A percentile compares a stretch with the other conserved stretches of the same genome.
Conservation (phyloP, 1,140 invertebrate genomes). For the Trachymyrmex cornetzi region DNA sequence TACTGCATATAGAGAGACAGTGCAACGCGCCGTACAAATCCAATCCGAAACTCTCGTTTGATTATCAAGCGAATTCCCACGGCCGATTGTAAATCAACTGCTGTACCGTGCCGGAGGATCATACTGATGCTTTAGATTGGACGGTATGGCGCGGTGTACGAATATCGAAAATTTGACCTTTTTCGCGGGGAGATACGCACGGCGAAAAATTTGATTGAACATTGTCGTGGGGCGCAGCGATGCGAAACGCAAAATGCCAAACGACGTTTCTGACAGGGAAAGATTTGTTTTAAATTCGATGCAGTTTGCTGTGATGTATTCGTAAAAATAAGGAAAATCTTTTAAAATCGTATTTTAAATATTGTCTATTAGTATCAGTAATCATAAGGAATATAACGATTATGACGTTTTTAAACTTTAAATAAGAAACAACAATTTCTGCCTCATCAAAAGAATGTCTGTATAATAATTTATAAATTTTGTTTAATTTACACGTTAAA, state of each 20-base stretch:
- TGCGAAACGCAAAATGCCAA: not conserved
- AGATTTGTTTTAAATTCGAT: not conserved
- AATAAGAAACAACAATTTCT: not conserved
- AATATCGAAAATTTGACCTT: conserved; percentile 53
- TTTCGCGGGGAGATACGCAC: not conserved
- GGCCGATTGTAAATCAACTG: conserved; percentile 76
- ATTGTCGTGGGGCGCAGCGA: conserved; percentile 22
- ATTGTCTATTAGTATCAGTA: not conserved
- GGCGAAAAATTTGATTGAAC: conserved; percentile 40
- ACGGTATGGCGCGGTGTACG: conserved; percentile 1
- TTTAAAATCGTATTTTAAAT: not conserved
- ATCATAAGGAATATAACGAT: not conserved
- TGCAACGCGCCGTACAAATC: conserved; percentile 66
- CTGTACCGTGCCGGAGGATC: conserved; percentile 49
- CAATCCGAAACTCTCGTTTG: conserved; percentile 74
- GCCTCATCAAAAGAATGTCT: not conserved
- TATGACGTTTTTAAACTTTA: too few relatives aligned
- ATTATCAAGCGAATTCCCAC: conserved; percentile 68
- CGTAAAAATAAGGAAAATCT: conserved; percentile 3
- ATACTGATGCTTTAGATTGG: conserved; percentile 56
- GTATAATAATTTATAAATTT: not conserved
- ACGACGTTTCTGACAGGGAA: not conserved
- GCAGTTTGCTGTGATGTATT: not conserved
- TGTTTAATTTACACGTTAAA: not conserved
- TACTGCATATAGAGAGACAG: conserved; percentile 64